Base-by-base conservation (phyloP, 2,113 vertebrate genomes). In the Lagopus muta region DNA sequence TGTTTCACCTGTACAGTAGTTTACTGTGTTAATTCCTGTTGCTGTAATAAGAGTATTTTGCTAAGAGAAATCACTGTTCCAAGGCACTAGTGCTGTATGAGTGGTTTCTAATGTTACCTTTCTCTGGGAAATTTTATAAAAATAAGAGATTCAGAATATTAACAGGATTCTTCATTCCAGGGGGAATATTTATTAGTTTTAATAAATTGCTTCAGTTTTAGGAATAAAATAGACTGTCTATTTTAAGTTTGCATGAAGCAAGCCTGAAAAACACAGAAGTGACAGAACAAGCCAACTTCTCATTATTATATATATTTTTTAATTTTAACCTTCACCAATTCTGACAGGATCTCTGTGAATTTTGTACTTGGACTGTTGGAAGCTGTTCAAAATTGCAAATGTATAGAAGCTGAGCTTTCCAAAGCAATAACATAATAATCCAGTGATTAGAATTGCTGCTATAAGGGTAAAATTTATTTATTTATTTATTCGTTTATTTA, bases 341-440 rank as follows among this genome's bases (percentile, higher is more conserved):
- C 24, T 79, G 90, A 84, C 70, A 90, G 34, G 24, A 82, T 84
- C 42, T 75, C 38, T 83, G 24, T 58, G 82, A 90, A 72, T 91
- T 88, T 94, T 64, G 28, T 82, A 73, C 38, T 57, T 64, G 75
- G 76, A 76, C 34, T n/a, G 36, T 27, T 65, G 66, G 38, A 83
- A 89, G 45, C 55, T 91, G 79, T 79, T 95, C 73, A 71, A 91
- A 94, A 93, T 67, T 93, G 55, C 48, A 95, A 86, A 95, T 91
- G 61, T 36, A 40, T 64, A 40, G 52, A 54, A 7, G 1, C 36
- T 52, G 58, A 78, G 72, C 25, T 83, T 95, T 91, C 81, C 34
- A 76, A 87, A 93, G 48, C 60, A 73, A 89, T 89, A 83, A 83
- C 32, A 73, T 83, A 8, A 48, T 81, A 91, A 93, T 82, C 48